These are phyloP conservation scores for Actinernus sp. DNA, from an alignment of 92 coral and sea anemone genomes.

Conservation along the genomic window DNA sequence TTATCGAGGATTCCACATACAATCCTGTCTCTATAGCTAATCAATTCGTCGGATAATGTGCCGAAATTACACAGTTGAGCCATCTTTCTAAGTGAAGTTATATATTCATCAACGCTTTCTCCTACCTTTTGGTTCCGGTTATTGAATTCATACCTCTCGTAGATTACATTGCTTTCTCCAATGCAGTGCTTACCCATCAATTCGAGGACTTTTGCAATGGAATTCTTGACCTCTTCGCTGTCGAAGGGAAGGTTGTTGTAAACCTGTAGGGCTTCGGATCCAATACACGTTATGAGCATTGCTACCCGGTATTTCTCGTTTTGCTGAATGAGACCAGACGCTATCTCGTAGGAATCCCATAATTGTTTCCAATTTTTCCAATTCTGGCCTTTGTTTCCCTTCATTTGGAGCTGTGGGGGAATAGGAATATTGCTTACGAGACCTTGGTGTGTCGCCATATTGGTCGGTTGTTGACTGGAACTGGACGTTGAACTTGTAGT, in stretches of 20 bases:
- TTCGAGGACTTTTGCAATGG: background rate
- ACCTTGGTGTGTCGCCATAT: no score
- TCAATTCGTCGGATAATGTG: background rate
- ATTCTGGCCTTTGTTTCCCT: constrained; percentile 1
- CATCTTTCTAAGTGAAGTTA: background rate
- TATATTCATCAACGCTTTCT: constrained; percentile 1
- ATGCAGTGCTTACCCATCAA: constrained; percentile 1
- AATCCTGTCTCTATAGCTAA: background rate
- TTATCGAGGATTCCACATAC: background rate
- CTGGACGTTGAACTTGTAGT: no score
- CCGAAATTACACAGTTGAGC: no score
- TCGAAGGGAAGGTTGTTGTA: constrained; percentile 23
- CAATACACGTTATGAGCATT: constrained; percentile 26
- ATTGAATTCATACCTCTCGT: constrained; percentile 15
- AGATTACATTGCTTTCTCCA: constrained; percentile 25
- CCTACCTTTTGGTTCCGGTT: background rate
- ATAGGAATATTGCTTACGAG: constrained; percentile 59
- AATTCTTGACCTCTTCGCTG: background rate
- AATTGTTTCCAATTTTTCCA: constrained; percentile 1
- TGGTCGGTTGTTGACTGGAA: no score
- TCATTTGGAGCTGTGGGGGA: constrained; percentile 38
- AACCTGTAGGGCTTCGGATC: constrained; percentile 24
- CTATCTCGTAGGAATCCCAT: constrained; percentile 3
- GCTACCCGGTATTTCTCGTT: constrained; percentile 24
- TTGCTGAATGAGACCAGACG: background rate